These are phyloP conservation scores for Lycodopsis pacificus DNA, from an alignment of 2,797 vertebrate genomes.

Conservation along the genomic window DNA sequence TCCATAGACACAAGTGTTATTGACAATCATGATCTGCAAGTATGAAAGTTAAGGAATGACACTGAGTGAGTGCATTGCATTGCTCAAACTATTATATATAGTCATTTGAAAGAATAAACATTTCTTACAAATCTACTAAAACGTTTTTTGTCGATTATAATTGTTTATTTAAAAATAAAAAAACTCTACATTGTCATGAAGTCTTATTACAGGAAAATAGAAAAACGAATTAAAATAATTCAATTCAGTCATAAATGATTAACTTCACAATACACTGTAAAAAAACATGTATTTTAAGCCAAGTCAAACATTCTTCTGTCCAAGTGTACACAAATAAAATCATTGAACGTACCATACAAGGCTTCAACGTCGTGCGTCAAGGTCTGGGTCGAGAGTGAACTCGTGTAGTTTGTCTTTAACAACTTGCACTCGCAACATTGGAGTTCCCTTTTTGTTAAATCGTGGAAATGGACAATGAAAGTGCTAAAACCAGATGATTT, in stretches of 20 bases:
- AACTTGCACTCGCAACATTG: constrained; percentile 5
- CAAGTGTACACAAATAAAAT: constrained; percentile 22
- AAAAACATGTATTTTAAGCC: not conserved
- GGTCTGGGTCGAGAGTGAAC: constrained; percentile 16
- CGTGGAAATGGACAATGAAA: constrained; percentile 51
- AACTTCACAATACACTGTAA: not conserved
- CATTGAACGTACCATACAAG: constrained; percentile 37
- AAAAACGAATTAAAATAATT: not conserved
- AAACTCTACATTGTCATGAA: not conserved
- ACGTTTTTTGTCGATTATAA: not conserved
- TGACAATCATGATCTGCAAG: constrained; percentile 56
- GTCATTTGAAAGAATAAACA: not conserved
- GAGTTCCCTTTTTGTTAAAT: constrained; percentile 73
- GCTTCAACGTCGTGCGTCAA: constrained; percentile 21
- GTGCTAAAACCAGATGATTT: constrained; percentile 50
- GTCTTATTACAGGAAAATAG: not conserved
- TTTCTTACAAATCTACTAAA: not conserved
- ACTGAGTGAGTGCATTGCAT: not conserved
- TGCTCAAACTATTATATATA: not conserved
- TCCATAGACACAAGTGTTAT: not conserved
- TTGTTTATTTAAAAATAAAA: not conserved
- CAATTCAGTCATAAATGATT: not conserved
- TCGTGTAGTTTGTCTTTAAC: constrained; percentile 13
- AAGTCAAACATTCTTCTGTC: constrained; percentile 28
- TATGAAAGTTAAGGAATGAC: not conserved